Base-by-base conservation (phyloP, 1,140 invertebrate species). In the Samia ricini region DNA sequence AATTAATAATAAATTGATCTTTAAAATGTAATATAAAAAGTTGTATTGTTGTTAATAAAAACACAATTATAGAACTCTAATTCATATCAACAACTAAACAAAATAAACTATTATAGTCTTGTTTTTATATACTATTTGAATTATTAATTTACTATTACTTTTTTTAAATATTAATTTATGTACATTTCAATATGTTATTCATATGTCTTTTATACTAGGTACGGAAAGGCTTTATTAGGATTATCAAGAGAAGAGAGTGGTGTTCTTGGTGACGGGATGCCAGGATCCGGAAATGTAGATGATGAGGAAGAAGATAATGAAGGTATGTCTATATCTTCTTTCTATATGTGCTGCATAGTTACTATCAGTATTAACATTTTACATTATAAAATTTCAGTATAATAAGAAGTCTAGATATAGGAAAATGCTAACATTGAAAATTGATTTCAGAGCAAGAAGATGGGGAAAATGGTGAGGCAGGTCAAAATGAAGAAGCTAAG, bases 211-310 rank as follows among this genome's bases (percentile, higher is more conserved):
- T 61, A 51, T 21, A 55, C 50, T 52, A 91, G 90, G 89, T 91
- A 91, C 77, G 96, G 96, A 0, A 94, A 95, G 79, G 94, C 97
- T 3, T 88, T 98, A 4, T 90, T 98, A 19, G 96, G 96, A 63
- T 79, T 97, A 33, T 94, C 95, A 0, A 91, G 97, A 73, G 93
- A 95, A 73, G 97, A 98, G 77, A 93, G 92, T 72, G 95, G 94
- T 33, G 95, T 97, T 1, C 86, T 98, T 4, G 96, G 95, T 4
- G 94, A 94, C 77, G 94, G 93, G 49, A 88, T 96, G 24, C 93
- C 94, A 91, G 89, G 92, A 81, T 60, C 91, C 15, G 91, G 92
- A 4, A 91, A 91, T 71, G 91, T 85, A 23, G 91, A 90, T 63
- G 92, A 88, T 58, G 92, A 91, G 10, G 91, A 92, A 20, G 91